Evolutionary conservation across 2,888 invertebrate genomes (phyloP), one percentile per base, ranked within the genome.

Genomic region (Teleogryllus oceanicus): DNA sequence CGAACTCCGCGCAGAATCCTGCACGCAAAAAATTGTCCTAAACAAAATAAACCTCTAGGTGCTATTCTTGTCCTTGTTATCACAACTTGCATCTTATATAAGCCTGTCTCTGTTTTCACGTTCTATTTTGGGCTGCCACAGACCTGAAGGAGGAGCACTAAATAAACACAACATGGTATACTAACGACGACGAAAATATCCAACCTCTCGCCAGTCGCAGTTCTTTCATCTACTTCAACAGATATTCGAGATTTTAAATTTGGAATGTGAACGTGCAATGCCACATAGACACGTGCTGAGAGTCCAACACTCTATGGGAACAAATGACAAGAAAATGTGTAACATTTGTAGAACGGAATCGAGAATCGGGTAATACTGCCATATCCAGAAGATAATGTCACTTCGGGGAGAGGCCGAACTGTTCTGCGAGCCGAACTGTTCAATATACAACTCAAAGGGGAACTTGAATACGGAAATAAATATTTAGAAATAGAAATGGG

Each of bases 31-130:
- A 37, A 37, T 37, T 37, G 37, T 37, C 37, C 37, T 37, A 37
- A 37, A 37, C 37, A 37, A 37, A 37, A 37, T 37, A 37, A 37
- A 50, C 77, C n/a, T 50, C 49, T 10, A 50, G 50, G 13, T 21
- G 16, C 50, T 77, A 77, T 77, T 77, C 37, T 77, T 77, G 50
- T 50, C 77, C 77, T 77, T 49, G 77, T 77, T 77, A 77, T 77
- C 77, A 77, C 21, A 77, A 77, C 77, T 18, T 50, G 20, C 51
- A 21, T 49, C 77, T 77, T 77, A 77, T 77, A 77, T 77, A 77
- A 77, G 21, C 16, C 77, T 77, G 50, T 21, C 77, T 77, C 77
- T 77, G 77, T 49, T 49, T 21, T 11, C 50, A n/a, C 21, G 4
- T 20, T 37, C 77, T 49, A 77, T 50, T 77, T 77, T 50, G 16